Evolutionary conservation across 2,888 invertebrate genomes (phyloP).

Genomic region (Chrysina gloriosa): DNA sequence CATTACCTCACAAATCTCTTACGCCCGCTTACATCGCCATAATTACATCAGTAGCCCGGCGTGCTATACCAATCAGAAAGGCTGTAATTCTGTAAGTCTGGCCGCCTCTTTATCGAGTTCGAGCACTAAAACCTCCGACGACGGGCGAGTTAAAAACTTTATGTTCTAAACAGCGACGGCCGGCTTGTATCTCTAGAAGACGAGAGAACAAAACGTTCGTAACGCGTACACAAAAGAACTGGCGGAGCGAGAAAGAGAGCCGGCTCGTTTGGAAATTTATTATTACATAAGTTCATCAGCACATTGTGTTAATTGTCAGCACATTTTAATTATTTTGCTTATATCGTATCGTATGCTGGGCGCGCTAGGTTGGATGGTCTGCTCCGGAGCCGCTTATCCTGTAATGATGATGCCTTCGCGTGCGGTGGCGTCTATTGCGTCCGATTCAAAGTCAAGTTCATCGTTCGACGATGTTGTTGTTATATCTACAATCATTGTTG

Average conservation of each 20-base stretch:
- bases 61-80: too few relatives aligned
- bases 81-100: too few relatives aligned
- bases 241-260: too few relatives aligned
- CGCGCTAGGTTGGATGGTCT: background rate
- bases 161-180: constrained; percentile 16
- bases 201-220: background rate
- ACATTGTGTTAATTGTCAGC: constrained; percentile 40
- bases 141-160: background rate
- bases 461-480: background rate
- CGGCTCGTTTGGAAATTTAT: constrained; percentile 26
- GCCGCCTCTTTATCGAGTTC: too few relatives aligned
- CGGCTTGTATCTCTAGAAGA: background rate
- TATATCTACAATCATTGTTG: constrained; percentile 36
- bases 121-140: background rate
- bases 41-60: too few relatives aligned
- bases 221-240: background rate
- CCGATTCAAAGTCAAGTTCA: constrained; percentile 18
- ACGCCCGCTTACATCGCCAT: too few relatives aligned
- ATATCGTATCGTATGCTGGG: background rate
- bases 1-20: too few relatives aligned
- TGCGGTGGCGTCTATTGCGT: background rate
- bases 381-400: too few relatives aligned
- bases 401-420: background rate
- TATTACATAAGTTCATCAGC: constrained; percentile 37
- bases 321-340: constrained; percentile 40